Evolutionary conservation across 1,140 invertebrate species (phyloP), one percentile per base, ranked within the genome.

Genomic region (Dermatophagoides farinae): DNA sequence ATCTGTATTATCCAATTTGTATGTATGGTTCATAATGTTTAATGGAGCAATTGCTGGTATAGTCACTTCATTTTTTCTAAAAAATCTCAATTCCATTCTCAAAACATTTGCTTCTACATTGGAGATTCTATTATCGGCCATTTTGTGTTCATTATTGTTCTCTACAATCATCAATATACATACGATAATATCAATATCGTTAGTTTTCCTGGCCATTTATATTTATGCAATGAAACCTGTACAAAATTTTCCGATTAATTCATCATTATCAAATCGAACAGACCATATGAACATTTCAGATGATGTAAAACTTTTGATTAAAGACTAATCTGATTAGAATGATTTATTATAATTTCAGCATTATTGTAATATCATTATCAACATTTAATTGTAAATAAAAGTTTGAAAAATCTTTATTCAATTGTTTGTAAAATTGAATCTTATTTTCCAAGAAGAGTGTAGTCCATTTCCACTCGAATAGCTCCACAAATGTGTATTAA

Each of bases 41-140:
- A 96, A 95, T 69, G 92, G 88, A 75, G 84, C 88, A 1, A 79
- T 83, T 1, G 83, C 91, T 58, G 91, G 91, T 23, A 89, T 97
- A 65, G 83, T 90, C 0, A 95, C 90, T 0, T 90, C 87, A 70
- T 85, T 95, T 68, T 95, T 96, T 68, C 75, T 97, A 1, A 86
- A 87, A 68, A 86, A 82, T 63, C 77, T 96, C 59, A 96, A 96
- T 73, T 96, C 90, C 10, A 95, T 96, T 67, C 74, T 96, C 46
- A 97, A 97, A 75, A 92, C 87, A 10, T 96, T 95, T 75, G 90
- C 91, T 1, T 88, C 87, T 74, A 89, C 89, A 38, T 75, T 96
- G 63, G 91, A 97, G 72, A 72, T 96, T 14, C 76, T 92, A 40
- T 86, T 95, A 66, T 93, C 88, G 8, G 90, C 90, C 11, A 73